Evolutionary conservation across 2,888 invertebrate genomes (phyloP).

Genomic region (Hybos culiciformis): DNA sequence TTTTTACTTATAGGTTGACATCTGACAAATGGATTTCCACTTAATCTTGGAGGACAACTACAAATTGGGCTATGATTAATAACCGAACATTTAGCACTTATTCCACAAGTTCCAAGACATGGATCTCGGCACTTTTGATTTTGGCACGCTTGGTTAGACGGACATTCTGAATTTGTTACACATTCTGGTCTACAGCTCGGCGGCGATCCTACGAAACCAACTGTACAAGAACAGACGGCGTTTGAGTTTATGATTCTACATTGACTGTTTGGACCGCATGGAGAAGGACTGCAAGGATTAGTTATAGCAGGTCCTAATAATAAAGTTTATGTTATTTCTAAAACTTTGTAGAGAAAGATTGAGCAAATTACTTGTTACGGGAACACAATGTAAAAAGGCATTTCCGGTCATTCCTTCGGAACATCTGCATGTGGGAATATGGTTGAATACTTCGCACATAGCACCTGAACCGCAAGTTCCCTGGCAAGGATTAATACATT

Average conservation of each 20-base stretch:
- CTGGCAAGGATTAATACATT: constrained; percentile 55
- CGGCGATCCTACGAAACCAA: constrained; percentile 60
- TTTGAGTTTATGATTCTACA: constrained; percentile 29
- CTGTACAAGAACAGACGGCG: constrained; percentile 38
- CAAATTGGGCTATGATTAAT: constrained; percentile 57
- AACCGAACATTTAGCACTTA: constrained; percentile 64
- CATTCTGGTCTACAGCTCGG: constrained; percentile 74
- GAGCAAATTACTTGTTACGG: constrained; percentile 38
- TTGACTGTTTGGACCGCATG: constrained; percentile 46
- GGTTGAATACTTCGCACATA: constrained; percentile 57
- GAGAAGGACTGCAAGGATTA: constrained; percentile 48
- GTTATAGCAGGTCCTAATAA: constrained; percentile 33
- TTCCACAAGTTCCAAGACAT: constrained; percentile 66
- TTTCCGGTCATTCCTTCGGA: constrained; percentile 55
- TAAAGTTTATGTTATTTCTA: neutral
- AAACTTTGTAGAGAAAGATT: neutral
- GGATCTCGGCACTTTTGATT: constrained; percentile 72
- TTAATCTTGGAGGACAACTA: constrained; percentile 46
- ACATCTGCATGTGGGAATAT: constrained; percentile 64
- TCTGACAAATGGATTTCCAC: constrained; percentile 45
- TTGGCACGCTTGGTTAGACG: constrained; percentile 69
- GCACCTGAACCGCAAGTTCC: constrained; percentile 65
- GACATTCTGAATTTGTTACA: constrained; percentile 72
- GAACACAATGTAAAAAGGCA: constrained; percentile 52
- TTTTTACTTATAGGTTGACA: neutral